Evolutionary conservation across 2,888 invertebrate genomes (phyloP), one percentile per base, ranked within the genome.

Genomic region (Drosophila monieri): DNA sequence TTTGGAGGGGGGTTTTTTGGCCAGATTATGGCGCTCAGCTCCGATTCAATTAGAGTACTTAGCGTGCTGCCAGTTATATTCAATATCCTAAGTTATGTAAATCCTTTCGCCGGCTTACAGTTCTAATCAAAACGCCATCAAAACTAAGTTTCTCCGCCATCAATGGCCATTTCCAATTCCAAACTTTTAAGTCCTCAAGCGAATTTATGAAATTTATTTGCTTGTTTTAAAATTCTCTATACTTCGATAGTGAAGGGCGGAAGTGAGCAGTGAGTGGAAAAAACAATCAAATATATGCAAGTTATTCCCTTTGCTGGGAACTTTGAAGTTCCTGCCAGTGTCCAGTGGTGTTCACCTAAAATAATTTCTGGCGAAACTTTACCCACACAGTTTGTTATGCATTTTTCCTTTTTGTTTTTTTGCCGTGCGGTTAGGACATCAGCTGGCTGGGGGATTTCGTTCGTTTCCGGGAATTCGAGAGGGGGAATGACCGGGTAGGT

Each of bases 311-410:
- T 77, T 77, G 73, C 62, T 59, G 58, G 37, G 46, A 78, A 81
- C 76, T 81, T 74, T 76, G 73, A 76, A 78, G 73, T 64, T 74
- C 64, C 46, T 47, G 62, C 66, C 66, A 62, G 48, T 67, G 52
- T 58, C 48, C 73, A 68, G 37, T 66, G 68, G 37, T 65, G 72
- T 66, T 78, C 77, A 78, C 81, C 81, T 81, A 77, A 74, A 85
- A 85, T 68, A 81, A 74, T 77, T 83, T 71, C 61, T 47, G 65
- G 53, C 25, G 30, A 74, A 83, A 85, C 76, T 83, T 83, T 85
- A 71, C 61, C 64, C 64, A 60, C 60, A 64, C 77, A 74, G 74
- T 80, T 84, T 74, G 85, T 73, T 80, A 62, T 69, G 77, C 60
- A 73, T 75, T 77, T 14, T 30, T 46, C 14, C 12, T 18, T 6